Conservation (phyloP, 2,113 vertebrate species). For the Leptobrachium leishanense region DNA sequence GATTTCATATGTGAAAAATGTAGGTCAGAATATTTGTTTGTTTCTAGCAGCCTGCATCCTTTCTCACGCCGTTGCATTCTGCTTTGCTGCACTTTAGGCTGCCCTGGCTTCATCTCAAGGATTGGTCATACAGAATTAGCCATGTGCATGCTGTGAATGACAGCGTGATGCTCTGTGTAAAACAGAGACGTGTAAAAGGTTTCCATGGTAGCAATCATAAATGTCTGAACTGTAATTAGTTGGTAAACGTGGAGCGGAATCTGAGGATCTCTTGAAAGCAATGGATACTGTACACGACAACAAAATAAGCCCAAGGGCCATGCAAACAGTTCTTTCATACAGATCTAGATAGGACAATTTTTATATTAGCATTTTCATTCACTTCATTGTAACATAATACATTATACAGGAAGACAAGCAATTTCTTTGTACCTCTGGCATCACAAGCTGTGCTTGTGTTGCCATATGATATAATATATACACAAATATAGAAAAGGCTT, state of each 20-base stretch:
- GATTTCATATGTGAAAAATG: slow-evolving; percentile 6
- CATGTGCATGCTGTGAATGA: slow-evolving; percentile 46
- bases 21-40: slow-evolving; percentile 34
- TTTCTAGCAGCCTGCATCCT: neutral
- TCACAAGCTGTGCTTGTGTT: neutral
- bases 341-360: neutral
- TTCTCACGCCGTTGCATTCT: slow-evolving; percentile 24
- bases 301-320: neutral
- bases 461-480: neutral
- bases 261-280: slow-evolving; percentile 11
- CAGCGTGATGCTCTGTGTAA: slow-evolving; percentile 29
- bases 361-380: neutral
- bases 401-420: neutral
- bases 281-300: slow-evolving; percentile 9
- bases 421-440: neutral
- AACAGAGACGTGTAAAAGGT: slow-evolving; percentile 13
- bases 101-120: slow-evolving; percentile 22
- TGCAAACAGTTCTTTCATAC: neutral
- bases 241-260: slow-evolving; percentile 29
- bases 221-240: slow-evolving; percentile 42
- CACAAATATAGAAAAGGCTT: too few relatives aligned
- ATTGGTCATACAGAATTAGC: slow-evolving; percentile 49
- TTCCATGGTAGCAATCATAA: slow-evolving; percentile 41
- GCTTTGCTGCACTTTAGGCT: slow-evolving; percentile 19
- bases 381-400: neutral